Conservation (phyloP, 1,140 invertebrate genomes). For the Drosophila insularis region DNA sequence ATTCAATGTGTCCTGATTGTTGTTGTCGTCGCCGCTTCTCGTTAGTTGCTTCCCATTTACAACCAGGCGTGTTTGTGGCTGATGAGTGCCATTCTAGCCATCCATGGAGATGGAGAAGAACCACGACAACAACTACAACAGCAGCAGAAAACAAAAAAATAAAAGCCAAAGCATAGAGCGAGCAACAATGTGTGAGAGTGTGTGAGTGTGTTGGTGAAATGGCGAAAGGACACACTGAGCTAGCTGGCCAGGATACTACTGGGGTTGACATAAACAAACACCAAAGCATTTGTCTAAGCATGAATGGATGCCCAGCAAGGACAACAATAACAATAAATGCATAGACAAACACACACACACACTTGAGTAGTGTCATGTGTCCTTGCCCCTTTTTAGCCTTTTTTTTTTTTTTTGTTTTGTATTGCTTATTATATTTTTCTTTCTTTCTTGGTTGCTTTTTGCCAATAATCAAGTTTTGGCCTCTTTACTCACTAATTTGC, state of each 20-base stretch:
- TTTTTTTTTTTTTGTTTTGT: neutral
- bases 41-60: constrained; percentile 39
- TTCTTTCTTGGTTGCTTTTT: constrained; percentile 24
- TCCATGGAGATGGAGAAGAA: neutral
- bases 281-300: constrained; percentile 21
- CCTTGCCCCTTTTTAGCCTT: constrained; percentile 34
- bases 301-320: constrained; percentile 25
- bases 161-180: neutral
- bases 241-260: constrained; percentile 1
- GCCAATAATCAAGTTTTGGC: constrained; percentile 43
- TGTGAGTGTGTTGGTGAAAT: too few relatives aligned
- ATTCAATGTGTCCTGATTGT: constrained; percentile 34
- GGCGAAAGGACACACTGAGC: constrained; percentile 5
- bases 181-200: too few relatives aligned
- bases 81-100: constrained; percentile 44
- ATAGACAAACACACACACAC: neutral
- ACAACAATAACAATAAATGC: constrained; percentile 39
- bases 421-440: constrained; percentile 38
- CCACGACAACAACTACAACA: neutral
- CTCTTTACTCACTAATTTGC: constrained; percentile 43
- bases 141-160: neutral
- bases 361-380: constrained; percentile 16
- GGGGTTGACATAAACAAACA: constrained; percentile 11
- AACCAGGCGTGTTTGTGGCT: constrained; percentile 25
- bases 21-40: constrained; percentile 17